A percentile compares a stretch with the other conserved stretches of the same genome.
These are phyloP conservation scores for Nomada goodeniana DNA, from an alignment of 2,888 invertebrate species.

Conservation along the genomic window DNA sequence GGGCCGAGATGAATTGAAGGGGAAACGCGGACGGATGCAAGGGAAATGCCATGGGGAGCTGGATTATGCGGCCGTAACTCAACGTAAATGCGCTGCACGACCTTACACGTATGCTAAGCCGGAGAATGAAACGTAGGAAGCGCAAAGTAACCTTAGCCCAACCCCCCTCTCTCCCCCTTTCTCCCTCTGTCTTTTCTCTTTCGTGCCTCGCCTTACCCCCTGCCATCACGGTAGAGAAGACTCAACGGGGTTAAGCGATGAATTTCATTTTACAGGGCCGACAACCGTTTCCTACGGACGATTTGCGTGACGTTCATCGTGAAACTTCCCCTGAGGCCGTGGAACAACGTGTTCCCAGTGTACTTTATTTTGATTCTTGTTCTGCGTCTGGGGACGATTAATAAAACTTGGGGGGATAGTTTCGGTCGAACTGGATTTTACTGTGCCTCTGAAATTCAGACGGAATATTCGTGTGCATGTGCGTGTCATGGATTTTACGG, in stretches of 20 bases:
- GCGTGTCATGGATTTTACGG: too few relatives aligned
- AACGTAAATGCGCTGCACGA: constrained; percentile 63
- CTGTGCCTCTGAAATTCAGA: neutral
- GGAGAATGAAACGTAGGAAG: constrained; percentile 53
- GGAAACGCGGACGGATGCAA: constrained; percentile 40
- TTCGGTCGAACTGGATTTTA: neutral
- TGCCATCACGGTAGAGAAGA: neutral
- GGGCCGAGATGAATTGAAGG: constrained; percentile 55
- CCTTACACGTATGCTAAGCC: constrained; percentile 74
- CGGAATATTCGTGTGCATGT: neutral
- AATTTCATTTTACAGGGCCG: constrained; percentile 73
- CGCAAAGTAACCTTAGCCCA: constrained; percentile 54
- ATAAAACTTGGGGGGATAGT: neutral
- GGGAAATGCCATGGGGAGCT: constrained; percentile 54
- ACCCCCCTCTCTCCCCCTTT: neutral
- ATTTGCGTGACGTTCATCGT: constrained; percentile 62
- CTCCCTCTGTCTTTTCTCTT: too few relatives aligned
- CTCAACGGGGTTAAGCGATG: constrained; percentile 71
- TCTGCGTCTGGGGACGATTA: neutral
- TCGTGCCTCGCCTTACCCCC: neutral
- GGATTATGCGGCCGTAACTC: constrained; percentile 75
- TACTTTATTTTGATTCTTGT: constrained; percentile 56
- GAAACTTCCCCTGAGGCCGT: constrained; percentile 24
- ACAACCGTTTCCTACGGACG: constrained; percentile 63
- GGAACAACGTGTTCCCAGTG: constrained; percentile 18